These are phyloP conservation scores for Drosophila eohydei DNA, from an alignment of 2,888 invertebrate species.

Conservation along the genomic window DNA sequence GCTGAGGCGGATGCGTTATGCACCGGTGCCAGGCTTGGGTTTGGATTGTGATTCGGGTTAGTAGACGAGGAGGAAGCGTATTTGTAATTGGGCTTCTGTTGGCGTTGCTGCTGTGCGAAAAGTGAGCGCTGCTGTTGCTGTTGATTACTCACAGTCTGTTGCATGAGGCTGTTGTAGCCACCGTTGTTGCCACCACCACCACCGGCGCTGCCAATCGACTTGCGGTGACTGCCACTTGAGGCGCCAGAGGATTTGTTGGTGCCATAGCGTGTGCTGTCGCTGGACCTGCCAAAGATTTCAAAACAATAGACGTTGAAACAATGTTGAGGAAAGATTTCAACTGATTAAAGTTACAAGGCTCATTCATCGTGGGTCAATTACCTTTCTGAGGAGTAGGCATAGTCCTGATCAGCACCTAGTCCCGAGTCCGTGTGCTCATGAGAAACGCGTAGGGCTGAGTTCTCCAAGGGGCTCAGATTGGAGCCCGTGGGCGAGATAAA, in stretches of 20 bases:
- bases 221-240: constrained; percentile 85
- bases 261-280: constrained; percentile 88
- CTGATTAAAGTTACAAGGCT: neutral
- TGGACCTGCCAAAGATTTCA: constrained; percentile 83
- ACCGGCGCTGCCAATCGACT: constrained; percentile 81
- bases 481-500: constrained; percentile 85
- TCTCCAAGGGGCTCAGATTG: constrained; percentile 84
- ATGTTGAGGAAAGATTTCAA: neutral
- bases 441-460: constrained; percentile 86
- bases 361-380: constrained; percentile 70
- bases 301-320: neutral
- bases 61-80: constrained; percentile 70
- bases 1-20: constrained; percentile 69
- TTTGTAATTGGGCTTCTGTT: constrained; percentile 80
- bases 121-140: constrained; percentile 82
- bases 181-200: constrained; percentile 66
- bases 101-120: constrained; percentile 80
- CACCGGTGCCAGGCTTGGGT: constrained; percentile 77
- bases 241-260: constrained; percentile 85
- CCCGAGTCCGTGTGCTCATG: constrained; percentile 92
- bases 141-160: constrained; percentile 85
- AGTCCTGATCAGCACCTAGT: constrained; percentile 91
- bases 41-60: constrained; percentile 68
- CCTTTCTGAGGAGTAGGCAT: constrained; percentile 90
- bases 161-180: constrained; percentile 83